Evolutionary conservation across 1,140 invertebrate species (phyloP).

Genomic region (Zelostemma sp.): DNA sequence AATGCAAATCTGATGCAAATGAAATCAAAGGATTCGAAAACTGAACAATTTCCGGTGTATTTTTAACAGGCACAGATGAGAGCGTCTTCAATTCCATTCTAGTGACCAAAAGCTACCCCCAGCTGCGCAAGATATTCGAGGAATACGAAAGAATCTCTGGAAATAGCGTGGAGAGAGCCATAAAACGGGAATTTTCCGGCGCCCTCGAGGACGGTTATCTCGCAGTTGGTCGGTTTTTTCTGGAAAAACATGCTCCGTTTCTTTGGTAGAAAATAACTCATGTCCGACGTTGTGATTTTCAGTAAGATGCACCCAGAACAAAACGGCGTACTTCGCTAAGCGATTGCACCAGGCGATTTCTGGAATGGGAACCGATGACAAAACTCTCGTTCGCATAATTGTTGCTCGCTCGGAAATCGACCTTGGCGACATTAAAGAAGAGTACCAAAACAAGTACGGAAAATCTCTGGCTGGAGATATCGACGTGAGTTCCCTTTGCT

Average conservation of each 20-base stretch:
- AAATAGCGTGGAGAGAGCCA: constrained; percentile 84
- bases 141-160: constrained; percentile 83
- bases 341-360: constrained; percentile 89
- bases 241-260: neutral
- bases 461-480: constrained; percentile 85
- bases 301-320: constrained; percentile 86
- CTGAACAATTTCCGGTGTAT: no score
- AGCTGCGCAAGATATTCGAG: constrained; percentile 84
- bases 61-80: no score
- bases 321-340: constrained; percentile 90
- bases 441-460: constrained; percentile 83
- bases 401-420: constrained; percentile 91
- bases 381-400: constrained; percentile 87
- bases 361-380: constrained; percentile 87
- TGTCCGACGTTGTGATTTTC: constrained; percentile 31
- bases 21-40: no score
- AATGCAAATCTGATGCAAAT: no score
- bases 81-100: constrained; percentile 85
- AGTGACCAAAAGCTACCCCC: constrained; percentile 83
- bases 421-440: constrained; percentile 85
- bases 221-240: constrained; percentile 78
- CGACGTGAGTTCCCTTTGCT: constrained; percentile 72
- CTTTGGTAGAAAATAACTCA: constrained; percentile 9
- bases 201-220: constrained; percentile 85
- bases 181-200: constrained; percentile 90